Percentiles rank a stretch among this genome's conserved stretches.
Conservation (phyloP, 2,797 vertebrate genomes). For the Microtus agrestis region DNA sequence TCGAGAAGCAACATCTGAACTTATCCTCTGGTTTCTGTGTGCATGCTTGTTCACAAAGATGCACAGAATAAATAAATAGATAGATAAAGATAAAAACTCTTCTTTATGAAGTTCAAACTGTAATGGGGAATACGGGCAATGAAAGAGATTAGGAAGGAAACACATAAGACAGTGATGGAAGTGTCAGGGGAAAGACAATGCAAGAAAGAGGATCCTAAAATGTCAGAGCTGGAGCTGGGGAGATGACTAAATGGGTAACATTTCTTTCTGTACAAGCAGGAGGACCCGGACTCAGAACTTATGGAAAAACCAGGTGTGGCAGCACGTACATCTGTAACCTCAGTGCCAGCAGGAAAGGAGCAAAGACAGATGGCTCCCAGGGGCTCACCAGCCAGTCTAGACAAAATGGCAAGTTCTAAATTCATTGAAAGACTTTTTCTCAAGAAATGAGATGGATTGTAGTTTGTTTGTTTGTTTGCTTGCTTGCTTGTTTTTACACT, state of each 20-base stretch:
- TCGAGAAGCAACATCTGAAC: neutral
- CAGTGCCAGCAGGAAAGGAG: neutral
- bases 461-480: neutral
- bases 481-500: too few relatives aligned
- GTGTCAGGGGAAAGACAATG: neutral
- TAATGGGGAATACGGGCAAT: neutral
- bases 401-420: neutral
- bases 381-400: too few relatives aligned
- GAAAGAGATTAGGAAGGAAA: neutral
- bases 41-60: neutral
- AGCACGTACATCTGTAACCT: neutral
- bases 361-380: neutral
- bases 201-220: neutral
- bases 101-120: conserved; percentile 11
- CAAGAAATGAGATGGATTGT: neutral
- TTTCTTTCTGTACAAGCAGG: neutral
- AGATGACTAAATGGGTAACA: neutral
- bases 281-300: neutral
- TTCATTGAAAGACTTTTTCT: neutral
- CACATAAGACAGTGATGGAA: neutral
- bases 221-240: neutral
- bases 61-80: neutral
- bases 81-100: neutral
- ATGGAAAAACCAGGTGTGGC: neutral
- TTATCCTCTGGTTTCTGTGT: neutral